Conservation (phyloP, 2,888 invertebrate species). For the Tromatobia lineatoria region DNA sequence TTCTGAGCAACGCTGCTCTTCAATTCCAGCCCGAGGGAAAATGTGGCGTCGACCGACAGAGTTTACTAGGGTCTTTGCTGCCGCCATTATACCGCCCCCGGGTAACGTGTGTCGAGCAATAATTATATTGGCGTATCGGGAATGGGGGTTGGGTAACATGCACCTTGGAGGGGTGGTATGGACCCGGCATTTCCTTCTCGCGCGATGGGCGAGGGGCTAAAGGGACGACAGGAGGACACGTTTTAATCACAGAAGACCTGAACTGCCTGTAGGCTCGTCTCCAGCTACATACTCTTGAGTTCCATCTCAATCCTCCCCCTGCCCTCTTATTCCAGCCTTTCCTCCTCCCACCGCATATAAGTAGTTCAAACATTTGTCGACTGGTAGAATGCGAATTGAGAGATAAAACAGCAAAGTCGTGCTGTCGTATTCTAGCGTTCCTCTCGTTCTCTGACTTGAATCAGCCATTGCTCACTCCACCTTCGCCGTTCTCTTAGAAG, state of each 20-base stretch:
- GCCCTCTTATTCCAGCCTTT: conserved; percentile 11
- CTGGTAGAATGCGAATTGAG: conserved; percentile 82
- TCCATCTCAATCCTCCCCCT: conserved; percentile 16
- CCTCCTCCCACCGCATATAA: conserved; percentile 74
- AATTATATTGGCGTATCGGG: conserved; percentile 79
- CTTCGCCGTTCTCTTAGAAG: conserved; percentile 44
- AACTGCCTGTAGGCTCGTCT: conserved; percentile 67
- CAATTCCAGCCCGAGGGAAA: conserved; percentile 78
- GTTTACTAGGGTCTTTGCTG: conserved; percentile 68
- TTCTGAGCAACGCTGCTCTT: conserved; percentile 80
- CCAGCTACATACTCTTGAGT: conserved; percentile 44
- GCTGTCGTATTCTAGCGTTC: conserved; percentile 66
- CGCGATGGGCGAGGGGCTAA: conserved; percentile 48
- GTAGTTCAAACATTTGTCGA: conserved; percentile 82
- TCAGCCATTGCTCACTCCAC: conserved; percentile 59
- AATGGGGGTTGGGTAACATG: conserved; percentile 53
- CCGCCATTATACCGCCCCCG: conserved; percentile 69
- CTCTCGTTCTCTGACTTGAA: conserved; percentile 68
- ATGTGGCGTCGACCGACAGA: conserved; percentile 66
- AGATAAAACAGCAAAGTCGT: conserved; percentile 83
- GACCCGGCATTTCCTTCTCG: conserved; percentile 40
- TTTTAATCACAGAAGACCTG: conserved; percentile 83
- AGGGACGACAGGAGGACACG: conserved; percentile 64
- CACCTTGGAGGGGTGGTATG: conserved; percentile 44
- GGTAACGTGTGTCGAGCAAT: conserved; percentile 80